These are phyloP conservation scores for Dasyornis broadbenti DNA, from an alignment of 2,113 vertebrate species.

Conservation along the genomic window DNA sequence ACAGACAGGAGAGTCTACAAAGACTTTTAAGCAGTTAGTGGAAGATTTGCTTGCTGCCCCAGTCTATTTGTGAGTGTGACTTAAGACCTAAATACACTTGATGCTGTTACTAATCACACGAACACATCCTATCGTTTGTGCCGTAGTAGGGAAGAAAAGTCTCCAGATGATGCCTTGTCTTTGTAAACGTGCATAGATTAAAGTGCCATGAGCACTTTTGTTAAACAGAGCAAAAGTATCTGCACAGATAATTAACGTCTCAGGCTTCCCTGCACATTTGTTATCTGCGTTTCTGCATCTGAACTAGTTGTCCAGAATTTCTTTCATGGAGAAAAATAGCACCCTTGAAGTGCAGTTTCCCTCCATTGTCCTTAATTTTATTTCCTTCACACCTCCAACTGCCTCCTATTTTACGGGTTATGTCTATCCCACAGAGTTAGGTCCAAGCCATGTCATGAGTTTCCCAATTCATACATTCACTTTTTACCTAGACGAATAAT, in stretches of 20 bases:
- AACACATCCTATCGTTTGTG: neutral
- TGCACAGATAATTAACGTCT: neutral
- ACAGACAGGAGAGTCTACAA: neutral
- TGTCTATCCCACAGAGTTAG: neutral
- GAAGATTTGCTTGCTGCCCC: neutral
- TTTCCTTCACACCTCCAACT: neutral
- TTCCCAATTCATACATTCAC: neutral
- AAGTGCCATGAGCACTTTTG: neutral
- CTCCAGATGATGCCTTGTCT: neutral
- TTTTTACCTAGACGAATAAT: neutral
- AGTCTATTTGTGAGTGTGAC: neutral
- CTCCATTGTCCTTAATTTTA: neutral
- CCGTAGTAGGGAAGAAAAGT: neutral
- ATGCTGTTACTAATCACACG: neutral
- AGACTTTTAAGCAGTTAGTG: neutral
- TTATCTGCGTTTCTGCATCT: neutral
- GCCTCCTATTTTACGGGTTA: rapidly evolving
- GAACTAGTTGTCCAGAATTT: neutral
- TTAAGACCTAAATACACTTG: neutral
- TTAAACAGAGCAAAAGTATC: neutral
- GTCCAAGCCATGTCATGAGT: neutral
- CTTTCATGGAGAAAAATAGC: neutral
- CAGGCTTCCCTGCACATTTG: neutral
- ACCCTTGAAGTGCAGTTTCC: neutral
- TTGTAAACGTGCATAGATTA: neutral